A percentile compares a stretch with the other conserved stretches of the same genome.
Evolutionary conservation across 2,888 invertebrate species (phyloP).

Genomic region (Parnassius orleans): DNA sequence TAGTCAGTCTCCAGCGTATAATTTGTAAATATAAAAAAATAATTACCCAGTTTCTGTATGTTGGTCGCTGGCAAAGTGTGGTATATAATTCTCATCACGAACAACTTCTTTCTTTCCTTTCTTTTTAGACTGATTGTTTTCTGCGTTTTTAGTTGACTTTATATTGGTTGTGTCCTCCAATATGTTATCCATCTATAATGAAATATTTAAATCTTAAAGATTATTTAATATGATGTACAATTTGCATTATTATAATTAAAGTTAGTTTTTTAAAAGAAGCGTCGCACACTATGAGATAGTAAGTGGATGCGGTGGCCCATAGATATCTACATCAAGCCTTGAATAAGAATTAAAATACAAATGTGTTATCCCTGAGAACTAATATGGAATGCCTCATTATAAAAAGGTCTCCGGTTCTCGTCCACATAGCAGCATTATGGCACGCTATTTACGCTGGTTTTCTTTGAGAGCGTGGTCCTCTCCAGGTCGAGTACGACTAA

Average conservation of each 20-base stretch:
- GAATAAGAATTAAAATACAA: too few relatives aligned
- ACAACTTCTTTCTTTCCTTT: slow-evolving; percentile 79
- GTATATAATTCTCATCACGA: slow-evolving; percentile 92
- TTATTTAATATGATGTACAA: neutral
- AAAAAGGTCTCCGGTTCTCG: too few relatives aligned
- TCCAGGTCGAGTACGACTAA: too few relatives aligned
- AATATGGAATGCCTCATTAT: too few relatives aligned
- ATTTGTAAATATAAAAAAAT: neutral
- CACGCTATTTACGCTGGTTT: too few relatives aligned
- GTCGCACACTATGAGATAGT: neutral
- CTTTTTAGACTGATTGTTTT: slow-evolving; percentile 38
- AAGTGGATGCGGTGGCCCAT: neutral
- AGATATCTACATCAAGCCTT: too few relatives aligned
- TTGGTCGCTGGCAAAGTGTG: slow-evolving; percentile 91
- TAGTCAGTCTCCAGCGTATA: too few relatives aligned
- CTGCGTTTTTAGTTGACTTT: slow-evolving; percentile 28
- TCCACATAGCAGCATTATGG: too few relatives aligned
- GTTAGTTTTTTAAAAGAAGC: neutral
- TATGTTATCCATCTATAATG: slow-evolving; percentile 29
- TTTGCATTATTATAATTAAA: neutral
- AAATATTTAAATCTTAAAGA: neutral
- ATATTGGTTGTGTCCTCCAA: slow-evolving; percentile 27
- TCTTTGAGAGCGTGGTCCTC: too few relatives aligned
- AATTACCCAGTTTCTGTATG: slow-evolving; percentile 90
- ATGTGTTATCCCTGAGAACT: too few relatives aligned